Evolutionary conservation across 2,113 vertebrate genomes (phyloP), one percentile per base, ranked within the genome.

Genomic region (Ceuthmochares aereus): DNA sequence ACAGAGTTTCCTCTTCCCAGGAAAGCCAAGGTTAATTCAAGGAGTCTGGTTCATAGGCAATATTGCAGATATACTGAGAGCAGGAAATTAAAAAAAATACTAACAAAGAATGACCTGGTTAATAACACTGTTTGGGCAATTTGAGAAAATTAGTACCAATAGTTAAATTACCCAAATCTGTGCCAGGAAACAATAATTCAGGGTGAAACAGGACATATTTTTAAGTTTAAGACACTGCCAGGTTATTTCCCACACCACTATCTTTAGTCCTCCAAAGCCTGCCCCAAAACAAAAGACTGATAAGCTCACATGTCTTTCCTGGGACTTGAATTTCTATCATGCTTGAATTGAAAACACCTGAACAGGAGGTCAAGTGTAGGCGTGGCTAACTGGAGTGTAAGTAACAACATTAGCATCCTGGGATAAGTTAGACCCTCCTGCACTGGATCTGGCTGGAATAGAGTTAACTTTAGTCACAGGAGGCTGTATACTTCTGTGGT

Each of bases 11-110:
- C 7, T 26, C 63, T 84, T 47, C 29, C 20, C 40, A 36, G 37
- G 9, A 92, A 92, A 83, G 25, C 29, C 59, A 74, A 29, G 34
- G 9, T 10, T 80, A 86, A 45, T 84, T 34, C 62, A 51, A 80
- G 14, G 42, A 69, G 36, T 19, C 67, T 81, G 36, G 15, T 70
- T 88, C 40, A 21, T 32, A 36, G 56, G 14, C 12, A 29, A 6
- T 23, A 93, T 84, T 74, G 32, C 45, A 95, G 55, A 70, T 90
- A 92, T 95, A 92, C 55, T 45, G 86, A 90, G 55, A 92, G 68
- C 93, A 90, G 17, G 6, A 66, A 73, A 19, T 7, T 20, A 93
- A 51, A 19, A 40, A 55, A 29, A 74, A 32, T 40, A 80, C 27
- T 90, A 54, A 59, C 51, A 80, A 85, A 21, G 15, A 93, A 77